Percentiles rank a stretch among this genome's conserved stretches.
phyloP scores from a whole-genome alignment of 2,888 invertebrate species.

The Lampropteryx suffumata region DNA sequence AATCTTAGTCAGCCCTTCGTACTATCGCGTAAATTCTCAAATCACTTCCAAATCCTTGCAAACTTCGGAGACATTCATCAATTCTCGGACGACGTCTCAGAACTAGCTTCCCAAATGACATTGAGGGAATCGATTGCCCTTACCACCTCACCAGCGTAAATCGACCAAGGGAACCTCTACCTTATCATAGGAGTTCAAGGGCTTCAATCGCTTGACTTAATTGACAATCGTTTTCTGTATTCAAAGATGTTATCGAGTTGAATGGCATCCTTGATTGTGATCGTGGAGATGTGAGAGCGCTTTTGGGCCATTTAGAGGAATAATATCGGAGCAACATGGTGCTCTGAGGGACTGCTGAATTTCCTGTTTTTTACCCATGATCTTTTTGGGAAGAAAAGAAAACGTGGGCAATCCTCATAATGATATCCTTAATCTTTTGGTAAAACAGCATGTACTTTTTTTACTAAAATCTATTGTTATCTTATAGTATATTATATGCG shows the following conservation, averaged over 20 bases:
- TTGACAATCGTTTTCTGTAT: slow-evolving; percentile 3
- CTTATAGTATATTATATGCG: too few relatives aligned
- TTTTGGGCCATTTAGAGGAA: slow-evolving; percentile 5
- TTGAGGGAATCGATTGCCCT: slow-evolving; percentile 17
- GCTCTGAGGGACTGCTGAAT: slow-evolving; percentile 2
- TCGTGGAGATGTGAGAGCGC: slow-evolving; percentile 10
- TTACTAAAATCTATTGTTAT: too few relatives aligned
- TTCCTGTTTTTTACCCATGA: background rate
- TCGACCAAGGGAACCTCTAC: background rate
- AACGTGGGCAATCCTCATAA: too few relatives aligned
- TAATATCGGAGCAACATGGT: slow-evolving; percentile 1
- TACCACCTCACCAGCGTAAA: slow-evolving; percentile 6
- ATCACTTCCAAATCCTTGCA: background rate
- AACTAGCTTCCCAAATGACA: slow-evolving; percentile 11
- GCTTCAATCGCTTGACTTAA: slow-evolving; percentile 1
- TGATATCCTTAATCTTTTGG: too few relatives aligned
- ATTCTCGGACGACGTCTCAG: slow-evolving; percentile 6
- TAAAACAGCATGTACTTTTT: too few relatives aligned
- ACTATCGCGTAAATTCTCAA: background rate
- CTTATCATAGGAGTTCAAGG: slow-evolving; percentile 5
- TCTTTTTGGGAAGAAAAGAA: background rate
- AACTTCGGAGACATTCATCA: slow-evolving; percentile 10
- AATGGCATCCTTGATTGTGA: slow-evolving; percentile 20
- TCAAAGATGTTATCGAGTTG: slow-evolving; percentile 18
- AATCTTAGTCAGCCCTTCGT: too few relatives aligned